These are phyloP conservation scores for Lathronympha strigana DNA, from an alignment of 2,888 invertebrate genomes.

Conservation along the genomic window DNA sequence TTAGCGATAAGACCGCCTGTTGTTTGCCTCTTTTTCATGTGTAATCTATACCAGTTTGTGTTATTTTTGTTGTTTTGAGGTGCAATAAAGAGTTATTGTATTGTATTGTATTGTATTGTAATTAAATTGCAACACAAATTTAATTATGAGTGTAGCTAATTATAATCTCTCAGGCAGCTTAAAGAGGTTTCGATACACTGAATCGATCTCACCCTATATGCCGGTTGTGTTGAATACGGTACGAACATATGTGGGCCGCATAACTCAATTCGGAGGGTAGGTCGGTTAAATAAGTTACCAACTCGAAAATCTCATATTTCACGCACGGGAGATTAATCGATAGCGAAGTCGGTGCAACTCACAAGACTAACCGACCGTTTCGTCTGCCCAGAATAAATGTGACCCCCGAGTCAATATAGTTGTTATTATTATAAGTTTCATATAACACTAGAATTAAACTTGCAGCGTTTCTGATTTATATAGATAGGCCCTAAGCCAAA, in stretches of 20 bases:
- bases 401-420: background rate
- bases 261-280: constrained; percentile 32
- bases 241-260: constrained; percentile 3
- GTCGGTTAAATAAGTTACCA: constrained; percentile 37
- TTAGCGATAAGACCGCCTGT: too few relatives aligned
- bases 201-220: background rate
- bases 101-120: too few relatives aligned
- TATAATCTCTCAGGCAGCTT: background rate
- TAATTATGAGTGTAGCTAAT: too few relatives aligned
- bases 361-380: background rate
- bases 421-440: background rate
- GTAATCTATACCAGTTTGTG: too few relatives aligned
- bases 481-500: background rate
- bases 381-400: background rate
- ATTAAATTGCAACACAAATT: too few relatives aligned
- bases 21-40: too few relatives aligned
- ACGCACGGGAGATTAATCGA: constrained; percentile 39
- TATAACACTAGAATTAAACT: background rate
- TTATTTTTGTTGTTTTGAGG: too few relatives aligned
- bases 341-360: constrained; percentile 20
- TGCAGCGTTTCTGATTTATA: background rate
- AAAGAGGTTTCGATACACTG: background rate
- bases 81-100: too few relatives aligned
- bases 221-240: background rate
- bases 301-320: constrained; percentile 40